phyloP scores from a whole-genome alignment of 2,797 vertebrate genomes.

The Falco novaeseelandiae region DNA sequence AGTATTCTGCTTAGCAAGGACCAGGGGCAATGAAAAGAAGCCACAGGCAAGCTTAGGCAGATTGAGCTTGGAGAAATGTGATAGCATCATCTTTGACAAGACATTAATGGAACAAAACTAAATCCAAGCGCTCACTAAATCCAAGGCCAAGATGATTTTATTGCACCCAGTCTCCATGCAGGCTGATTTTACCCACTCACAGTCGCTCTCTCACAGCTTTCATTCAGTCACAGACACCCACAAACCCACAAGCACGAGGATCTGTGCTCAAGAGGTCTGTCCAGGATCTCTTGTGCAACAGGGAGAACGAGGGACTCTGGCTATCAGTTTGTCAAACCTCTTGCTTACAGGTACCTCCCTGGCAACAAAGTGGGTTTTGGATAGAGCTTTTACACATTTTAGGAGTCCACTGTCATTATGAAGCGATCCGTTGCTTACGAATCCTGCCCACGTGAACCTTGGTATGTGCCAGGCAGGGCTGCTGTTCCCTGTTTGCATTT shows the following conservation, averaged over 20 bases:
- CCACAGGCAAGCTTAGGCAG: background rate
- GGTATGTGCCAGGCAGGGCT: rapidly evolving
- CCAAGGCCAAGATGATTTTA: background rate
- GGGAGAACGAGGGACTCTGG: background rate
- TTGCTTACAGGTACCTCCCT: background rate
- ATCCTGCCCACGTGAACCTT: background rate
- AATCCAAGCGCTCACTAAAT: background rate
- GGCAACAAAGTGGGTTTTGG: background rate
- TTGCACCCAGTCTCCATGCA: rapidly evolving
- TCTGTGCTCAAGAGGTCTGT: background rate
- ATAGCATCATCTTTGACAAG: background rate
- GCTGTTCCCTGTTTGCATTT: background rate
- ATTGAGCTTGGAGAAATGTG: background rate
- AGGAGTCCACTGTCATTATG: background rate
- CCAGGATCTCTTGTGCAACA: background rate
- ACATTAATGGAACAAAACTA: background rate
- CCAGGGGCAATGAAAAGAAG: background rate
- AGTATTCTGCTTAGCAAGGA: background rate
- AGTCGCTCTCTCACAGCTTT: background rate
- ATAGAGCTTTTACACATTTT: background rate
- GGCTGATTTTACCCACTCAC: background rate
- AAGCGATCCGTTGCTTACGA: background rate
- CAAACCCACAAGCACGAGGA: background rate
- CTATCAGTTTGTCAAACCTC: background rate
- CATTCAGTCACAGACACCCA: background rate